Conservation (phyloP, 2,797 vertebrate species). For the Hemibagrus guttatus region DNA sequence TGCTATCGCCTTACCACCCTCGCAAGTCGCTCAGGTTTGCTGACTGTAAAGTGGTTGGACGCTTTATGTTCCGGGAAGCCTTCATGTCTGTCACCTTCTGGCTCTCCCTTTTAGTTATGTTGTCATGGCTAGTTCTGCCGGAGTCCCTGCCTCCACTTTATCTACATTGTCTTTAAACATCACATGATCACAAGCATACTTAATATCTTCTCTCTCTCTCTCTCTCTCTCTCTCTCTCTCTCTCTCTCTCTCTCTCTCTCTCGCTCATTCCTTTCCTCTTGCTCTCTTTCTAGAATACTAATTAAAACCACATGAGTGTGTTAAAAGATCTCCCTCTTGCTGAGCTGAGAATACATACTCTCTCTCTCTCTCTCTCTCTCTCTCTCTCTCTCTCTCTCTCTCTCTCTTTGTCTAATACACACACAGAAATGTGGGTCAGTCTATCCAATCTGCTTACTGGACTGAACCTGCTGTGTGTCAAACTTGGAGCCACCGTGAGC, state of each 20-base stretch:
- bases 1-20: too few species aligned
- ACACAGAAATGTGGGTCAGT: conserved; percentile 28
- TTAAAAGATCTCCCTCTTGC: conserved; percentile 45
- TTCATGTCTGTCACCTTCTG: too few species aligned
- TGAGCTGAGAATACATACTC: conserved; percentile 26
- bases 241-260: conserved; percentile 4
- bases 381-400: neutral
- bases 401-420: neutral
- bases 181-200: too few species aligned
- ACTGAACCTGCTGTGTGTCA: conserved; percentile 7
- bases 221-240: neutral
- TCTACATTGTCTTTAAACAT: too few species aligned
- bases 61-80: too few species aligned
- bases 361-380: neutral
- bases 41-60: too few species aligned
- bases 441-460: conserved; percentile 15
- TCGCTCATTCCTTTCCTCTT: neutral
- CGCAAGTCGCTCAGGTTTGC: too few species aligned
- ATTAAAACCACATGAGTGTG: conserved; percentile 44
- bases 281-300: conserved; percentile 25
- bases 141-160: too few species aligned
- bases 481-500: neutral
- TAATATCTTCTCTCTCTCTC: too few species aligned
- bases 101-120: too few species aligned
- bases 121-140: too few species aligned